A percentile compares a stretch with the other conserved stretches of the same genome.
Evolutionary conservation across 2,888 invertebrate genomes (phyloP).

Genomic region (Panopea generosa): DNA sequence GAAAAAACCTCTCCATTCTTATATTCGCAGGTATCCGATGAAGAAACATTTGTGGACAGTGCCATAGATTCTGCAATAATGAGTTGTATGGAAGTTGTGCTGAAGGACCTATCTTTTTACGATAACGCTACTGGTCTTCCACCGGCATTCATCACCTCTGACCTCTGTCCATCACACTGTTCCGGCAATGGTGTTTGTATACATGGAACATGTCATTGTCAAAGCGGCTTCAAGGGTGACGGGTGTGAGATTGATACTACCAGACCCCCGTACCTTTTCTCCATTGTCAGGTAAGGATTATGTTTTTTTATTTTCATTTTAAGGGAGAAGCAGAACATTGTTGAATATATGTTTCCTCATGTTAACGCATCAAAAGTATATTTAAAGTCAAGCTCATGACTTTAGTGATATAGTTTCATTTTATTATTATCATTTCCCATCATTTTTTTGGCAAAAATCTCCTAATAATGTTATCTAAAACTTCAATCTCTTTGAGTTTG

Average conservation of each 20-base stretch:
- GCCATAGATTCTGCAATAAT: conserved; percentile 35
- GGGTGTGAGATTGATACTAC: conserved; percentile 68
- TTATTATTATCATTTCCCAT: no score
- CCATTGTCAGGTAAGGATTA: conserved; percentile 49
- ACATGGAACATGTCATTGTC: conserved; percentile 64
- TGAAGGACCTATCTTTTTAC: conserved; percentile 42
- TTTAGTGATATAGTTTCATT: no score
- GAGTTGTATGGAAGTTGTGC: conserved; percentile 32
- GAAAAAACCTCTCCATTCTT: no score
- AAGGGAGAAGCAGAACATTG: no score
- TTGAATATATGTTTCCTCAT: no score
- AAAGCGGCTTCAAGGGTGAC: conserved; percentile 58
- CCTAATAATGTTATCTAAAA: no score
- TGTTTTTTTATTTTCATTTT: no score
- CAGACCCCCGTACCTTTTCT: conserved; percentile 58
- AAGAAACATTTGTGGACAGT: conserved; percentile 25
- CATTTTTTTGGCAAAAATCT: no score
- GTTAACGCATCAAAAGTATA: no score
- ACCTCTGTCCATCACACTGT: conserved; percentile 62
- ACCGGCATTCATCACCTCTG: conserved; percentile 51
- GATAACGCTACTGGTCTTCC: conserved; percentile 35
- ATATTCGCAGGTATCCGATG: conserved; percentile 54
- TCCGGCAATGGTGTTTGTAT: conserved; percentile 56
- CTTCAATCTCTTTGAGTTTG: no score
- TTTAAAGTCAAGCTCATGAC: no score